These are phyloP conservation scores for Neotoxoptera formosana DNA, from an alignment of 1,140 invertebrate genomes.

Conservation along the genomic window DNA sequence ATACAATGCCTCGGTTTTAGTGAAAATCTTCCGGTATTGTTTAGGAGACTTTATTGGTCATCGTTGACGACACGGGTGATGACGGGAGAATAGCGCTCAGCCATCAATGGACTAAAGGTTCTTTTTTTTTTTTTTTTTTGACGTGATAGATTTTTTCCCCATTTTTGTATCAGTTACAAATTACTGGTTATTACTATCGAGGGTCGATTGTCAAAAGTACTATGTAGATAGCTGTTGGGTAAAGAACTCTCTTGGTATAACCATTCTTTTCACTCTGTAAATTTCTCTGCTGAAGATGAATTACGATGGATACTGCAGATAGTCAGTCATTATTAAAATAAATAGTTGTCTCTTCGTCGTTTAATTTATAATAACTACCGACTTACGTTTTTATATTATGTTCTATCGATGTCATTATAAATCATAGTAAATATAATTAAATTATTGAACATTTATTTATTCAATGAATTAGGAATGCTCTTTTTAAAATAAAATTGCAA, in stretches of 20 bases:
- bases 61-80: background rate
- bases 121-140: background rate
- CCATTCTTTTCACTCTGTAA: background rate
- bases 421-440: background rate
- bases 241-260: background rate
- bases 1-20: background rate
- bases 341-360: background rate
- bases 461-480: too few species aligned
- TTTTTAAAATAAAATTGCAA: background rate
- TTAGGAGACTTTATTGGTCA: background rate
- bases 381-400: background rate
- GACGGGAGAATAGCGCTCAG: background rate
- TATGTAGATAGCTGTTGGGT: background rate
- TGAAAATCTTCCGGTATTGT: background rate
- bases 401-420: background rate
- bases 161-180: background rate
- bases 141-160: background rate
- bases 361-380: background rate
- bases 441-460: background rate
- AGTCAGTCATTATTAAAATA: background rate
- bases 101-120: constrained; percentile 14
- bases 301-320: background rate
- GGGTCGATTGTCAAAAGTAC: background rate
- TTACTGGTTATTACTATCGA: background rate
- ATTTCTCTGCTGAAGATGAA: background rate